Conservation (phyloP, 1,140 invertebrate species). For the Brachionus paranguensis region DNA sequence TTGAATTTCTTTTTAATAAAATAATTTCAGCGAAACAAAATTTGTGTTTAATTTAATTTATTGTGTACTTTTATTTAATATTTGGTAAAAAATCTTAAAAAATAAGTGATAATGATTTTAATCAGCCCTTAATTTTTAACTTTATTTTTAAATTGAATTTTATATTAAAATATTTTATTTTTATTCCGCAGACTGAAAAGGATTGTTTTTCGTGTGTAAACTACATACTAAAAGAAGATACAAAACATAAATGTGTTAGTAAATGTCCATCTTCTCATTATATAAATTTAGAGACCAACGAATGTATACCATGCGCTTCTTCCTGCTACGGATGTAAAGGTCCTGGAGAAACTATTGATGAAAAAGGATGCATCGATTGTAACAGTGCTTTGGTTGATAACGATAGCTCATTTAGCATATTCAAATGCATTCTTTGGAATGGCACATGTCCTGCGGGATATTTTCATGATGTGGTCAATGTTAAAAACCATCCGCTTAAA, state of each 20-base stretch:
- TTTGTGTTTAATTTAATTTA: no score
- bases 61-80: no score
- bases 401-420: not conserved
- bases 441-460: not conserved
- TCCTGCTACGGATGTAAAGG: conserved; percentile 3
- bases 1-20: no score
- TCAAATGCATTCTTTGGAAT: not conserved
- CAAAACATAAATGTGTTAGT: not conserved
- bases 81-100: no score
- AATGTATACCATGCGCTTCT: not conserved
- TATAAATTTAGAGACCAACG: not conserved
- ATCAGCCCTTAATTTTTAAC: not conserved
- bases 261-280: not conserved
- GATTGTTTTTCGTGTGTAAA: conserved; percentile 9
- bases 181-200: not conserved
- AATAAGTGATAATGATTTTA: no score
- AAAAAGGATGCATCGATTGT: conserved; percentile 10
- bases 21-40: no score
- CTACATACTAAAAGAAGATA: not conserved
- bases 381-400: conserved; percentile 15
- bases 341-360: not conserved
- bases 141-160: not conserved
- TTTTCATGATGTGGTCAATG: not conserved
- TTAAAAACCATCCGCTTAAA: not conserved
- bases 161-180: not conserved